phyloP scores from a whole-genome alignment of 2,888 invertebrate genomes.

The Tigriopus californicus region DNA sequence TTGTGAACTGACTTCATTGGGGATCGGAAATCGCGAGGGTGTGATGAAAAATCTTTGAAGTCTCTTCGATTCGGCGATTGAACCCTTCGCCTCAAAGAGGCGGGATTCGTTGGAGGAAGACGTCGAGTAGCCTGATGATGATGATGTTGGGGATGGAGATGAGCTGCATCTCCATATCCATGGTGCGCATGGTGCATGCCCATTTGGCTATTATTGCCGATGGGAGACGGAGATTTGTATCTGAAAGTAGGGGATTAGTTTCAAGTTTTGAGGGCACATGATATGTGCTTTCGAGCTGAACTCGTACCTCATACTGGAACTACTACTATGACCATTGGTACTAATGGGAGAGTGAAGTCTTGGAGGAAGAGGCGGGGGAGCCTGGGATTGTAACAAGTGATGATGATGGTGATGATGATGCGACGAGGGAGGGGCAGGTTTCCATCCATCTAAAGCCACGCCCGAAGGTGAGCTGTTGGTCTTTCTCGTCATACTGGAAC shows the following conservation, averaged over 20 bases:
- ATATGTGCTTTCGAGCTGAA: too few relatives aligned
- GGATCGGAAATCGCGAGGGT: constrained; percentile 10
- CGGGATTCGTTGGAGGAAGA: neutral
- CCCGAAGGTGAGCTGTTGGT: neutral
- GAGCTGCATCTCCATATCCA: neutral
- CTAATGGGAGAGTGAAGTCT: neutral
- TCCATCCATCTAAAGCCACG: neutral
- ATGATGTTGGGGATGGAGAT: neutral
- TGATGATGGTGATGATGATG: too few relatives aligned
- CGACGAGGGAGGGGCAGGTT: too few relatives aligned
- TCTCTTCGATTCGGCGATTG: constrained; percentile 12
- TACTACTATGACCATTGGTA: neutral
- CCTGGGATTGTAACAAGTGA: neutral
- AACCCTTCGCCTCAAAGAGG: constrained; percentile 4
- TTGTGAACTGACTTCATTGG: neutral
- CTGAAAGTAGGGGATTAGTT: neutral
- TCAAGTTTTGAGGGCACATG: neutral
- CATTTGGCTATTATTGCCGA: neutral
- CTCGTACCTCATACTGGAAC: too few relatives aligned
- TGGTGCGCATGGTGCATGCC: too few relatives aligned
- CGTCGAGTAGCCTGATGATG: neutral
- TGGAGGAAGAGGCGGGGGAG: constrained; percentile 1
- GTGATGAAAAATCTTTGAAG: constrained; percentile 10
- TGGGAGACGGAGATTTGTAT: constrained; percentile 9
- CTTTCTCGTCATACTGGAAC: neutral